These are phyloP conservation scores for Sminthopsis crassicaudata DNA, from an alignment of 2,113 vertebrate genomes.

Conservation along the genomic window DNA sequence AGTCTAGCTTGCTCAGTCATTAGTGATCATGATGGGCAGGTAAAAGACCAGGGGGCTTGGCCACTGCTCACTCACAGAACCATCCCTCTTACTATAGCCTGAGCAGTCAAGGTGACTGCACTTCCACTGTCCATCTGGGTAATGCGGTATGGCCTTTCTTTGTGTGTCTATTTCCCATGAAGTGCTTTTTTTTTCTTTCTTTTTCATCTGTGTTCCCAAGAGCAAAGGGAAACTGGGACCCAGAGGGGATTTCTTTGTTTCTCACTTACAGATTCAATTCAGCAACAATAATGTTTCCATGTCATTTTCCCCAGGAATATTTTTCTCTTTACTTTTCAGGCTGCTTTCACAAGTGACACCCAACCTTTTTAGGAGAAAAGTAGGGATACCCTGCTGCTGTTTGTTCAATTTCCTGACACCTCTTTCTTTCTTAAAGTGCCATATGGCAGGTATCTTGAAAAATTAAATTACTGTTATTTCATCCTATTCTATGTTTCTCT, in stretches of 20 bases:
- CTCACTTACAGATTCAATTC: background rate
- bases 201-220: background rate
- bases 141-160: background rate
- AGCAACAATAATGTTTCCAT: background rate
- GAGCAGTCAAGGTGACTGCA: background rate
- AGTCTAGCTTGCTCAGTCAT: background rate
- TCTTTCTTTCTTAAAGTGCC: constrained; percentile 35
- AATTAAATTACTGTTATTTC: constrained; percentile 26
- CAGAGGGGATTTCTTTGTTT: background rate
- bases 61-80: background rate
- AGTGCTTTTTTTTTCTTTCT: background rate
- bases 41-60: background rate
- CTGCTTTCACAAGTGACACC: background rate
- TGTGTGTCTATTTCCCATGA: background rate
- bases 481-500: constrained; percentile 3
- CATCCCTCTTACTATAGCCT: background rate
- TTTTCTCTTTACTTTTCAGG: background rate
- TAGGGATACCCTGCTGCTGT: background rate
- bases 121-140: background rate
- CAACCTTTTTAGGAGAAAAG: background rate
- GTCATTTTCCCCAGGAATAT: background rate
- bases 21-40: background rate
- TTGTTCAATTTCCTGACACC: constrained; percentile 50
- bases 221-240: background rate
- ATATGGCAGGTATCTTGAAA: constrained; percentile 42